phyloP scores from a whole-genome alignment of 2,888 invertebrate species.

The Heterodera filipjevi region DNA sequence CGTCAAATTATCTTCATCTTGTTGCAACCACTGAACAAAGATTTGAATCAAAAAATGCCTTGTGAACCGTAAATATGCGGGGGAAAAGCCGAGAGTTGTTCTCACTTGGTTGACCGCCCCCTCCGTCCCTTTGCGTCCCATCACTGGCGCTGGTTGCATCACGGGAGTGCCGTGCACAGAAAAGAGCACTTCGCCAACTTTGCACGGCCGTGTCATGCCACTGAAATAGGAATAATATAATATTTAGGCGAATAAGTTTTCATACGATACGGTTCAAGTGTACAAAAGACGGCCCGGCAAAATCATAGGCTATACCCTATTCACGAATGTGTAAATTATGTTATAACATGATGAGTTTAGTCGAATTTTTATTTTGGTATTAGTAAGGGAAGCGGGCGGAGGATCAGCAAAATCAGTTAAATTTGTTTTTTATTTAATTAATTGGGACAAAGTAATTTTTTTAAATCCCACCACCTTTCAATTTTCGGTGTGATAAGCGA shows the following conservation, averaged over 20 bases:
- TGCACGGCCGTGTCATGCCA: not conserved
- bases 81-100: too few relatives aligned
- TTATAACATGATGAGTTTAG: too few relatives aligned
- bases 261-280: too few relatives aligned
- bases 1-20: constrained; percentile 18
- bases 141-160: not conserved
- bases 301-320: too few relatives aligned
- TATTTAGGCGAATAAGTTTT: not conserved
- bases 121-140: not conserved
- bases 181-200: not conserved
- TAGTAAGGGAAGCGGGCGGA: too few relatives aligned
- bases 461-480: not conserved
- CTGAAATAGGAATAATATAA: not conserved
- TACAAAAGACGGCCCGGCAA: too few relatives aligned
- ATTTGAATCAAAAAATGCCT: not conserved
- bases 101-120: not conserved
- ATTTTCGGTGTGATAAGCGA: constrained; percentile 16
- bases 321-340: too few relatives aligned
- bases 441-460: not conserved
- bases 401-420: too few relatives aligned
- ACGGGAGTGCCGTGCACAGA: constrained; percentile 22
- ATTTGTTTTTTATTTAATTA: not conserved
- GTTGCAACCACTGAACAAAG: constrained; percentile 10
- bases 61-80: too few relatives aligned
- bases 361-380: too few relatives aligned